These are phyloP conservation scores for Cotesia vestalis DNA, from an alignment of 1,140 invertebrate species.

Conservation along the genomic window DNA sequence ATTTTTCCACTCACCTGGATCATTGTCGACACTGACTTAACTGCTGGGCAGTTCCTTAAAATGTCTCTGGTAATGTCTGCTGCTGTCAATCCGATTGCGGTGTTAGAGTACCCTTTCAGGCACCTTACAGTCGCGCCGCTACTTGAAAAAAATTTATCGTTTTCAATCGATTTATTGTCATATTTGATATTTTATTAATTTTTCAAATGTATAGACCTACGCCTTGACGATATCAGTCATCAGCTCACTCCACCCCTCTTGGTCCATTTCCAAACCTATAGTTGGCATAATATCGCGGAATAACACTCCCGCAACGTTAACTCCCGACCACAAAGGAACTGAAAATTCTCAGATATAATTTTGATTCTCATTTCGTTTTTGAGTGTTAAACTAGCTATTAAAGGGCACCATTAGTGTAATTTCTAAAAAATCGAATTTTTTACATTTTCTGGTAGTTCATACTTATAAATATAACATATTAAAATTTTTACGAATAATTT, in stretches of 20 bases:
- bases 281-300: constrained; percentile 68
- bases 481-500: too few species aligned
- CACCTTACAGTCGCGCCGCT: constrained; percentile 67
- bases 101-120: constrained; percentile 69
- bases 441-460: too few species aligned
- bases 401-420: too few species aligned
- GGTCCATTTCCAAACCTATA: constrained; percentile 66
- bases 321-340: constrained; percentile 75
- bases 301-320: constrained; percentile 72
- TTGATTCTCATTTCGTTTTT: too few species aligned
- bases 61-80: constrained; percentile 65
- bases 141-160: neutral
- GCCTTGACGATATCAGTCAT: constrained; percentile 67
- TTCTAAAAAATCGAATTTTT: too few species aligned
- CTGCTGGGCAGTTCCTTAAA: constrained; percentile 64
- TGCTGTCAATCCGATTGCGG: constrained; percentile 66
- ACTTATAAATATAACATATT: too few species aligned
- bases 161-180: neutral
- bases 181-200: constrained; percentile 3
- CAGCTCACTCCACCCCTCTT: constrained; percentile 68
- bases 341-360: neutral
- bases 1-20: constrained; percentile 61
- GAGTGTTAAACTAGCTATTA: too few species aligned
- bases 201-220: constrained; percentile 50
- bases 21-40: constrained; percentile 69